Percentiles rank a stretch among this genome's conserved stretches.
Evolutionary conservation across 2,797 vertebrate species (phyloP).

Genomic region (Siniperca scherzeri): DNA sequence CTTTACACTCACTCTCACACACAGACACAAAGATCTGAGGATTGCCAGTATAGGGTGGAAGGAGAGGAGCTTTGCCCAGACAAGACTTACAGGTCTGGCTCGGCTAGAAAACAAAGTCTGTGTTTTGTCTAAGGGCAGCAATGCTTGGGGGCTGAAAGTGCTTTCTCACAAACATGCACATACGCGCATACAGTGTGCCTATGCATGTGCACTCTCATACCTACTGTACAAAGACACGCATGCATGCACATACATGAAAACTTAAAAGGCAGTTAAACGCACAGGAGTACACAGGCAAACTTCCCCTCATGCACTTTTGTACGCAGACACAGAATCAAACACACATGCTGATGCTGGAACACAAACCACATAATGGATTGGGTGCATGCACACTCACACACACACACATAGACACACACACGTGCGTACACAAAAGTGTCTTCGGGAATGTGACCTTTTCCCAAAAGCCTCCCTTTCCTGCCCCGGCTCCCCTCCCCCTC

Average conservation of each 20-base stretch:
- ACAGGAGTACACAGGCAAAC: slow-evolving; percentile 51
- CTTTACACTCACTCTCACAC: slow-evolving; percentile 39
- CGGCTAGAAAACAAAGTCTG: slow-evolving; percentile 87
- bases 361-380: slow-evolving; percentile 76
- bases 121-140: slow-evolving; percentile 91
- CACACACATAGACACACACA: slow-evolving; percentile 61
- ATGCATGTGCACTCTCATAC: slow-evolving; percentile 29
- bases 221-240: slow-evolving; percentile 48
- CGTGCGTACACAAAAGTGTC: slow-evolving; percentile 79
- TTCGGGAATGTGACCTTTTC: slow-evolving; percentile 87
- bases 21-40: slow-evolving; percentile 75
- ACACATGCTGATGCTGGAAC: slow-evolving; percentile 73
- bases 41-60: slow-evolving; percentile 73
- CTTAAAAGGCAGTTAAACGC: slow-evolving; percentile 67
- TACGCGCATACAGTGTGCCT: slow-evolving; percentile 25
- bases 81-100: slow-evolving; percentile 81
- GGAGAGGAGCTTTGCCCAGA: slow-evolving; percentile 81
- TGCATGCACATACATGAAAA: slow-evolving; percentile 50
- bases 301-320: slow-evolving; percentile 53
- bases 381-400: slow-evolving; percentile 49
- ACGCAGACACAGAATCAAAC: slow-evolving; percentile 69
- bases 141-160: slow-evolving; percentile 85
- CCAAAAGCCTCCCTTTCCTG: slow-evolving; percentile 86
- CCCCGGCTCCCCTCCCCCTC: slow-evolving; percentile 82
- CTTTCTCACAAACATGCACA: slow-evolving; percentile 76